Evolutionary conservation across 2,888 invertebrate species (phyloP).

Genomic region (Lasioglossum marginatum): DNA sequence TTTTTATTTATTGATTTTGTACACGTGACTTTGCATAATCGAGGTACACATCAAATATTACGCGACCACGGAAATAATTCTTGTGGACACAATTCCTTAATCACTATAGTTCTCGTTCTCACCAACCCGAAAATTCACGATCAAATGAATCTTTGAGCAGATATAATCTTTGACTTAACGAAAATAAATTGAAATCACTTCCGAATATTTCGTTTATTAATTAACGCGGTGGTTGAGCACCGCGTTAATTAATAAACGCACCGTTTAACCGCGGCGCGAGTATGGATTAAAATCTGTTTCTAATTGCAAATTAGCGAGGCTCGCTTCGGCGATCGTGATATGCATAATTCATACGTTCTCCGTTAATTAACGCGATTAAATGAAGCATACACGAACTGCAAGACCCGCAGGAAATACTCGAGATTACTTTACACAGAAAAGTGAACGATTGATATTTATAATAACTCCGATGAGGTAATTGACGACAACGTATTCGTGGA

Average conservation of each 20-base stretch:
- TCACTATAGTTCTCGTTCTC: not conserved
- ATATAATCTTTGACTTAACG: not conserved
- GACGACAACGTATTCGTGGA: constrained; percentile 24
- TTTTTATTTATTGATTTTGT: constrained; percentile 25
- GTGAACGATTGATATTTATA: not conserved
- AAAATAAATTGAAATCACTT: not conserved
- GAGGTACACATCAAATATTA: constrained; percentile 25
- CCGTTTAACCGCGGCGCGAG: not conserved
- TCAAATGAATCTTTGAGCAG: constrained; percentile 13
- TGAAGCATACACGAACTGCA: not conserved
- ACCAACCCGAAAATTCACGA: constrained; percentile 6
- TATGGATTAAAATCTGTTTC: not conserved
- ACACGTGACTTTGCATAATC: constrained; percentile 35
- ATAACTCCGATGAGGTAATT: constrained; percentile 22
- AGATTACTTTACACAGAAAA: not conserved
- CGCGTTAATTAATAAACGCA: no score
- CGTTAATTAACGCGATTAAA: not conserved
- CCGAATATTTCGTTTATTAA: not conserved
- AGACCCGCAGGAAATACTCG: not conserved
- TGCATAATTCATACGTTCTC: constrained; percentile 7
- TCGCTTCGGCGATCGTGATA: constrained; percentile 9
- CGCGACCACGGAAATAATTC: not conserved
- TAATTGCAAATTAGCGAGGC: constrained; percentile 4
- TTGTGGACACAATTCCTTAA: constrained; percentile 23
- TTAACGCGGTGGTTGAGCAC: not conserved